Evolutionary conservation across 2,888 invertebrate genomes (phyloP), one percentile per base, ranked within the genome.

Genomic region (Agrotis clavis): DNA sequence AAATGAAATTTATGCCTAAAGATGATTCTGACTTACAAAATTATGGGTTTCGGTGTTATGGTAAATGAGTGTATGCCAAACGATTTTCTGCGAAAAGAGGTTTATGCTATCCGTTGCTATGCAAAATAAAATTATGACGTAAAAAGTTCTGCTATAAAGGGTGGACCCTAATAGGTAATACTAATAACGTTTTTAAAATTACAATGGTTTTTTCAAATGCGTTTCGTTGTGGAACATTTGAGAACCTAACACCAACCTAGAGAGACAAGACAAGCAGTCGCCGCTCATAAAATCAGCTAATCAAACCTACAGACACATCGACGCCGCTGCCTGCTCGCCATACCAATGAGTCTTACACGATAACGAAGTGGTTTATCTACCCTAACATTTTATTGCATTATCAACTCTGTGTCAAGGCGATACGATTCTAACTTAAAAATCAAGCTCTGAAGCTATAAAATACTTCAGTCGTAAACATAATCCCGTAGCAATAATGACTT

Each of bases 271-370:
- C 93, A 90, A 91, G 85, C 91, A 88, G 92, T 91, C 90, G 92
- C 92, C 91, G 87, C 89, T 92, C 90, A 90, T 92, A 92, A 95
- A 94, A 90, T 90, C 90, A 93, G 91, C 93, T 95, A 95, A 95
- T 95, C 94, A 94, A 92, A 91, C 92, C 91, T 89, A 94, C 94
- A 95, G 95, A 96, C 95, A 93, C 92, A 93, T 92, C 93, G 95
- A 93, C 95, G 95, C 95, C 94, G 92, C 87, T 87, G 93, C 92
- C 91, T 90, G 93, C 86, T 90, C 90, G 93, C 94, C 94, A 92
- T 93, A 92, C 93, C 93, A 92, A 94, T 91, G 90, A 91, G 81
- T 69, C 71, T 69, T 41, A 53, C 75, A 59, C 80, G 83, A 79
- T 76, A 71, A 78, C 86, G 79, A 86, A 94, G 90, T 82, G 88